Conservation (phyloP, 1,140 invertebrate species). For the Lepidotrigona ventralis region DNA sequence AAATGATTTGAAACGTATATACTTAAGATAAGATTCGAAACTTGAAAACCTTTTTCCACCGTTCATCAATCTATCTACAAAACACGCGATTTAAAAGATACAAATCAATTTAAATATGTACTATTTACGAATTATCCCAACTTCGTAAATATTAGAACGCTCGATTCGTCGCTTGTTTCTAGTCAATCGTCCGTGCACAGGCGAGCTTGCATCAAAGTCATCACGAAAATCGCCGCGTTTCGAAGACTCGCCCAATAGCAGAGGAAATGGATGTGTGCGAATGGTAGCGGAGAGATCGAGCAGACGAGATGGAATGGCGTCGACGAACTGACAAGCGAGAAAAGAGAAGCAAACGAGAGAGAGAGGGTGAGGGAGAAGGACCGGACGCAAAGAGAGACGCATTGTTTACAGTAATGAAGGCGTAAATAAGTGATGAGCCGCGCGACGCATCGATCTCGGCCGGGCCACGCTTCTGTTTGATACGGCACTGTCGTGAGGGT, state of each 20-base stretch:
- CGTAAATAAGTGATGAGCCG: constrained; percentile 76
- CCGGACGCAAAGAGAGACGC: constrained; percentile 67
- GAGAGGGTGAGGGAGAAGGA: constrained; percentile 49
- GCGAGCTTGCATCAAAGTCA: background rate
- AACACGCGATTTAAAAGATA: background rate
- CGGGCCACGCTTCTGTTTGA: constrained; percentile 30
- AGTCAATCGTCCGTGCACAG: background rate
- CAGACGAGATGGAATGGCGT: constrained; percentile 56
- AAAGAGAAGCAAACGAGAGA: constrained; percentile 33
- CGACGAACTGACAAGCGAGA: constrained; percentile 23
- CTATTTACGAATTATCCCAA: background rate
- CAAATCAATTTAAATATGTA: background rate
- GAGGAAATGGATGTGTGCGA: constrained; percentile 45
- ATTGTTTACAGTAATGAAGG: constrained; percentile 78
- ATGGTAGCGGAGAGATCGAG: constrained; percentile 13
- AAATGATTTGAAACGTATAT: background rate
- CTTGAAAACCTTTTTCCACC: too few relatives aligned
- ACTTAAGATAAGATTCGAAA: background rate
- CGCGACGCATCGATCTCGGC: constrained; percentile 72
- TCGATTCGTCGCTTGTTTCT: too few relatives aligned
- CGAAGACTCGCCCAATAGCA: constrained; percentile 5
- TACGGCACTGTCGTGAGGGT: constrained; percentile 45
- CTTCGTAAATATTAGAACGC: background rate
- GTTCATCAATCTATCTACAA: background rate
- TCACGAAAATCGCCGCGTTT: background rate